phyloP scores from a whole-genome alignment of 2,113 vertebrate genomes.

The Petrocephalus microphthalmus region DNA sequence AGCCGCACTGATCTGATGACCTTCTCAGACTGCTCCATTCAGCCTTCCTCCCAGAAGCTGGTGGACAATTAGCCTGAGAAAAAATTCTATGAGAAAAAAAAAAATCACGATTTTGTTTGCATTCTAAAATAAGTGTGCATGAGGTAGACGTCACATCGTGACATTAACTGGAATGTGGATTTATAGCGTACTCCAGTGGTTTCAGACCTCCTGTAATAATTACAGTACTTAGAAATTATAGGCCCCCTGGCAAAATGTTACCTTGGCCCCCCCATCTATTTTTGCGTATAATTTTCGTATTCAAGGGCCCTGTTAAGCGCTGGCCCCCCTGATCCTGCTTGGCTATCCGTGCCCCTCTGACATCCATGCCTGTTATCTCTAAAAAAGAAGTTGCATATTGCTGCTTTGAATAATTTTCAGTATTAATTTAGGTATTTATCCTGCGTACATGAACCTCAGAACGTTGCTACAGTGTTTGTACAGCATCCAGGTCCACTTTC shows the following conservation, averaged over 20 bases:
- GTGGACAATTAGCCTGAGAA: background rate
- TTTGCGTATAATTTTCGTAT: background rate
- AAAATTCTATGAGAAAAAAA: background rate
- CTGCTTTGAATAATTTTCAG: background rate
- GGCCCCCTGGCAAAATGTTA: background rate
- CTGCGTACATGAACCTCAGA: background rate
- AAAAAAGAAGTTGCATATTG: background rate
- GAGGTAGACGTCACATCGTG: background rate
- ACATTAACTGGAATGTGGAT: background rate
- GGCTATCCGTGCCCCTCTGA: background rate
- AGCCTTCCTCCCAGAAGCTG: background rate
- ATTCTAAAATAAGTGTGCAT: background rate
- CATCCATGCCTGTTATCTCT: background rate
- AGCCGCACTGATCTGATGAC: background rate
- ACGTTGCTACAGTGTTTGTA: background rate
- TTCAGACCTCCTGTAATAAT: background rate
- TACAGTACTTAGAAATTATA: background rate
- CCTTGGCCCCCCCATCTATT: background rate
- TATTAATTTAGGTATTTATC: background rate
- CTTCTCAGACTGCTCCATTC: background rate
- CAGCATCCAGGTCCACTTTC: too few species aligned
- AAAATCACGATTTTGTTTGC: background rate
- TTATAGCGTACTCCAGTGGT: background rate
- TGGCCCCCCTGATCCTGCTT: background rate
- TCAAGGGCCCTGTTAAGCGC: background rate